phyloP scores from a whole-genome alignment of 2,113 vertebrate species.

The Oreotrochilus melanogaster region DNA sequence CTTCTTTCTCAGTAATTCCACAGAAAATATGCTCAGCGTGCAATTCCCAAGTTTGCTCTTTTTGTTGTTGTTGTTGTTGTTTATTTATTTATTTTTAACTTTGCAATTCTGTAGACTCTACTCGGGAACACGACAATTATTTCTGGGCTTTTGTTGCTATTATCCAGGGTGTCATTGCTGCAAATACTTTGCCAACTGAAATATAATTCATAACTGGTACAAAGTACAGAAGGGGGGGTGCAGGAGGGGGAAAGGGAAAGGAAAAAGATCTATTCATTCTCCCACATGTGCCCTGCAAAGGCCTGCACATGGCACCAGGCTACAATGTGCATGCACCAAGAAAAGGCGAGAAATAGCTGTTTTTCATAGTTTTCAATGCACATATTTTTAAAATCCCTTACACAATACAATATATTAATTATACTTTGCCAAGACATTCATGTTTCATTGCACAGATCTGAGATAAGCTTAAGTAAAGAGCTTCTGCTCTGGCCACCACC shows the following conservation, averaged over 20 bases:
- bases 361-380: background rate
- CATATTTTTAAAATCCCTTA: background rate
- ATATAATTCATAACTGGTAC: background rate
- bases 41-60: background rate
- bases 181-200: background rate
- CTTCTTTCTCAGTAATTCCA: slow-evolving; percentile 13
- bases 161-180: background rate
- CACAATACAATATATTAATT: background rate
- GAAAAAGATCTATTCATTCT: background rate
- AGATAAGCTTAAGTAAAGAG: background rate
- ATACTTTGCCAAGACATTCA: background rate
- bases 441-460: background rate
- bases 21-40: background rate
- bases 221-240: background rate
- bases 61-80: background rate
- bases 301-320: background rate
- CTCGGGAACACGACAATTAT: background rate
- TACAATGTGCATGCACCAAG: background rate
- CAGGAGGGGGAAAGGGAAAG: background rate
- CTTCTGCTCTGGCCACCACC: background rate
- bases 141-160: background rate
- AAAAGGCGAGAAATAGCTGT: background rate
- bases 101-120: background rate
- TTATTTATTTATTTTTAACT: slow-evolving; percentile 3
- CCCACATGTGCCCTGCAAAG: background rate